Conservation (phyloP, 2,797 vertebrate genomes). For the Fistularia tabacaria region DNA sequence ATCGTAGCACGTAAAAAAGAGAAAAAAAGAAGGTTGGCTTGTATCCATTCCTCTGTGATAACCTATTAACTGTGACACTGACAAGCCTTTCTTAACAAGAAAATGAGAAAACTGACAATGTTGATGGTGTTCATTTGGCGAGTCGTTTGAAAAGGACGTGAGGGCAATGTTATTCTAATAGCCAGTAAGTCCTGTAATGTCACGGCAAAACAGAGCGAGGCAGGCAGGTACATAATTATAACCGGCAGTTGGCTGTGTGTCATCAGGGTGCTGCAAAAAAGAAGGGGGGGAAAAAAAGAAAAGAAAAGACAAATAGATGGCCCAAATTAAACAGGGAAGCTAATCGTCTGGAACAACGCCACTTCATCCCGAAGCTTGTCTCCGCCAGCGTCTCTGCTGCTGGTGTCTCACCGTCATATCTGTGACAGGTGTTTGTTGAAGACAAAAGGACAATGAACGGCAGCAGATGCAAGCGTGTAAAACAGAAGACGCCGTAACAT, state of each 20-base stretch:
- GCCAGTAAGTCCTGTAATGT: conserved; percentile 1
- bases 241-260: conserved; percentile 36
- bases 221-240: conserved; percentile 23
- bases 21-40: too few relatives aligned
- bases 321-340: conserved; percentile 60
- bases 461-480: conserved; percentile 28
- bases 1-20: too few relatives aligned
- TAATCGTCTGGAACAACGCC: conserved; percentile 53
- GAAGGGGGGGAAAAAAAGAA: background rate
- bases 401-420: conserved; percentile 47
- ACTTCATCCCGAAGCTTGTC: conserved; percentile 17
- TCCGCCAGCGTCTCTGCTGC: conserved; percentile 23
- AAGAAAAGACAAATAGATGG: conserved; percentile 26
- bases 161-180: too few relatives aligned
- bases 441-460: conserved; percentile 48
- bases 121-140: too few relatives aligned
- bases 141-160: too few relatives aligned
- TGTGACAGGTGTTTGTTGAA: conserved; percentile 57
- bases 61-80: too few relatives aligned
- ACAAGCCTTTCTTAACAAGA: too few relatives aligned
- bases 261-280: conserved; percentile 11
- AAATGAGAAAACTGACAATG: too few relatives aligned
- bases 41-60: too few relatives aligned
- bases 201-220: conserved; percentile 28
- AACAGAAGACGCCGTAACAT: conserved; percentile 28